Base-by-base conservation (phyloP, 2,113 vertebrate genomes). In the Poicephalus meyeri region DNA sequence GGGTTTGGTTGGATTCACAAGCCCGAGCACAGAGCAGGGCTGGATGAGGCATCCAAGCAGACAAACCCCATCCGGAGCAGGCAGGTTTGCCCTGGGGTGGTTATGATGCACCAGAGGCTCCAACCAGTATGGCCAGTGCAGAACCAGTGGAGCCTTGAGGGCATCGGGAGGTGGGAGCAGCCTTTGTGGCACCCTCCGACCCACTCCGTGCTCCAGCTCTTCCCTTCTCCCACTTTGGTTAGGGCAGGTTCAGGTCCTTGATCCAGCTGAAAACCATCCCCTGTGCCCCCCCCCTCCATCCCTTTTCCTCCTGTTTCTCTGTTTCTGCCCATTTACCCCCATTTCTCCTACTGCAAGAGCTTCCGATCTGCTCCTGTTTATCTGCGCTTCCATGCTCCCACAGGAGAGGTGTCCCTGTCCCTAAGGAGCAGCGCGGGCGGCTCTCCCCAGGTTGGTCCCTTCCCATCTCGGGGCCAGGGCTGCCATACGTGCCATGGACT, bases 111-210 rank as follows among this genome's bases (percentile, higher is more conserved):
- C 46, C 53, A 4, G 58, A 13, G 68, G 7, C 56, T 74, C 39
- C 4, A 95, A 96, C 93, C 92, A 82, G 92, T 41, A 71, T 0
- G 16, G 47, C 90, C 96, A 85, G 93, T 41, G 53, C 53, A 52
- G 89, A 93, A 86, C 93, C 94, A 90, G 94, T 9, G 68, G 33
- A 86, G 80, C 91, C 58, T 90, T 90, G 94, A 88, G 47, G 63
- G 71, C 91, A 37, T 15, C 5, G 16, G 66, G 61, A 29, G 3
- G 2, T 35, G 31, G 31, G 41, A 26, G 7, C 39, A 41, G 79
- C 15, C 70, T 63, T 39, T 19, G 64, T 53, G 3, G 1, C 13
- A 23, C 28, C 35, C 41, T 80, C 2, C 0, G 7, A 76, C 41
- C 13, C 0, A 0, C 6, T 12, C 65, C 47, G 7, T 1, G 11